Percentiles rank a stretch among this genome's conserved stretches.
These are phyloP conservation scores for Sesamia nonagrioides DNA, from an alignment of 1,140 invertebrate genomes.

Conservation along the genomic window DNA sequence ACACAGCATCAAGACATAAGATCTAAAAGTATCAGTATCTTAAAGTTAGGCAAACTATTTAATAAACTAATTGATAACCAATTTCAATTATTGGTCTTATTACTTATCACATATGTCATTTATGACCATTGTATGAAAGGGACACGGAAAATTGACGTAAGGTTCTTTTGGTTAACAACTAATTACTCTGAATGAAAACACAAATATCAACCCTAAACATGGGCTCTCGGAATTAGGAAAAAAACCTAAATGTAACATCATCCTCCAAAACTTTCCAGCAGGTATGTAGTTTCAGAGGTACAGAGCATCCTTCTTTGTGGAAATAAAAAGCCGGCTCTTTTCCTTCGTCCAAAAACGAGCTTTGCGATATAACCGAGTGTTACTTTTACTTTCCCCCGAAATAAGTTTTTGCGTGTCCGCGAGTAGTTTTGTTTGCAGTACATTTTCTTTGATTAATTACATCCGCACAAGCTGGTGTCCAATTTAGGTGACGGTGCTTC, in stretches of 20 bases:
- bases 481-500: conserved; percentile 14
- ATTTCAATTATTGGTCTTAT: no score
- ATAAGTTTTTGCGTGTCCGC: conserved; percentile 50
- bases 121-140: no score
- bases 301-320: conserved; percentile 11
- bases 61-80: no score
- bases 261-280: not conserved
- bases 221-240: not conserved
- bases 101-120: no score
- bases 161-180: no score
- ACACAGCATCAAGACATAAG: no score
- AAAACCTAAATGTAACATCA: not conserved
- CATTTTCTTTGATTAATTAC: conserved; percentile 51
- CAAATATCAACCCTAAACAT: not conserved
- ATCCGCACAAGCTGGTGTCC: conserved; percentile 16
- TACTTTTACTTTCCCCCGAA: conserved; percentile 44
- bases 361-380: conserved; percentile 15
- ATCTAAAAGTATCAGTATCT: no score
- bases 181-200: no score
- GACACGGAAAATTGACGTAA: no score
- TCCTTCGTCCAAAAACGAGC: conserved; percentile 18
- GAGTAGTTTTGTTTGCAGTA: conserved; percentile 45
- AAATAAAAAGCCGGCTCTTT: conserved; percentile 16
- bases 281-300: conserved; percentile 3
- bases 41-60: no score